These are phyloP conservation scores for Oceanodroma tethys DNA, from an alignment of 2,113 vertebrate species.

Conservation along the genomic window DNA sequence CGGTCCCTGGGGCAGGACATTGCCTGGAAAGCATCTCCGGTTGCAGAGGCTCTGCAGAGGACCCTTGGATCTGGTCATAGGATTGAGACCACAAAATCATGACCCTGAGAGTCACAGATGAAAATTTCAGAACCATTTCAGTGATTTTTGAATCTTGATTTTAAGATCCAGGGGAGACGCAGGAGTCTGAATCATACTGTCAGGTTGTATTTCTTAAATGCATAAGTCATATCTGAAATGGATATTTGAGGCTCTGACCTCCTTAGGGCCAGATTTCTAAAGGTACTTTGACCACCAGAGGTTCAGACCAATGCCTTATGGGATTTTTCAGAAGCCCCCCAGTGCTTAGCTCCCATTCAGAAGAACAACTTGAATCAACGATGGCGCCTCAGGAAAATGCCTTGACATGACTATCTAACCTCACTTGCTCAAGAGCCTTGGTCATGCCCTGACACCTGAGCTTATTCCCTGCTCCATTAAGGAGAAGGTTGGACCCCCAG, in stretches of 20 bases:
- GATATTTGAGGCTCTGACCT: not conserved
- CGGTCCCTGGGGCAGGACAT: not conserved
- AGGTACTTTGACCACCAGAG: not conserved
- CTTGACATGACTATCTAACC: not conserved
- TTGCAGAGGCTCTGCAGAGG: not conserved
- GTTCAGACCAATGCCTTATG: not conserved
- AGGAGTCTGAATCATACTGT: not conserved
- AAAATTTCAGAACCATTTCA: not conserved
- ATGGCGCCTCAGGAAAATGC: not conserved
- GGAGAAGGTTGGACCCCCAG: not conserved
- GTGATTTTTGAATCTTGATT: not conserved
- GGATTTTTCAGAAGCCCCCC: not conserved
- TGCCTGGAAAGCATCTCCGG: not conserved
- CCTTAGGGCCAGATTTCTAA: not conserved
- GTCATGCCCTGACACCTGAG: not conserved
- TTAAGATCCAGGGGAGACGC: fast-evolving
- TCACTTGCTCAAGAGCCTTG: not conserved
- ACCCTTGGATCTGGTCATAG: not conserved
- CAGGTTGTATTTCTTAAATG: not conserved
- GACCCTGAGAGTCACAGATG: not conserved
- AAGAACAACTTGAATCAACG: not conserved
- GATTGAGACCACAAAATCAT: not conserved
- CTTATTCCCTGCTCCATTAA: not conserved
- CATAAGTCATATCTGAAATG: not conserved
- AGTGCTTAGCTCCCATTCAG: not conserved